Evolutionary conservation across 1,140 invertebrate species (phyloP), one percentile per base, ranked within the genome.

Genomic region (Paralvinella palmiformis): DNA sequence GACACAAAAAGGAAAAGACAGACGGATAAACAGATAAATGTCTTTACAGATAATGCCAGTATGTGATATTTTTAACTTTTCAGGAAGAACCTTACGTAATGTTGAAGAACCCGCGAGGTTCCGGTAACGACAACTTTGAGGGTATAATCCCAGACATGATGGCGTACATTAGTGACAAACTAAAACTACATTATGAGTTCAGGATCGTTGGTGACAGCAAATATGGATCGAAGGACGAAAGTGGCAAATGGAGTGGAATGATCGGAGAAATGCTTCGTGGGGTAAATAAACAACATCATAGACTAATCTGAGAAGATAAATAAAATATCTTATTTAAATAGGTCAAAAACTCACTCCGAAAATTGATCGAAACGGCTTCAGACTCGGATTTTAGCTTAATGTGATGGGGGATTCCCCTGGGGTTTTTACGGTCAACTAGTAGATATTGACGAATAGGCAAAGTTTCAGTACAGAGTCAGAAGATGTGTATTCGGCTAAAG

Each of bases 121-220:
- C 24, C 3, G 50, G 33, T 22, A 63, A 63, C n/a, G 20, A 37
- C 50, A 33, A 44, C 22, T 55, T 35, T n/a, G 60, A 64, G 3
- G 75, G 75, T 0, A 73, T 68, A 62, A 70, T 77, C 37, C 67
- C 65, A 22, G 77, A 79, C 33, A 33, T 79, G 13, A 29, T 77
- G 36, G 64, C 72, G 0, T 24, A 69, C 20, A 24, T 79, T n/a
- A 58, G 66, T 0, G 66, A 73, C 17, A 66, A 73, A 36, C 60
- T 92, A n/a, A 91, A 92, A 17, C 95, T 96, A 80, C 88, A 94
- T 70, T 98, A 94, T 75, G 86, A 85, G 44, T 89, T 98, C 60
- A 84, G 88, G 62, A 79, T 95, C 33, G 92, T 95, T 0, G 89
- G 90, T 0, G 94, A 97, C 79, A 89, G 91, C 69, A 91, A 92